Base-by-base conservation (phyloP, 1,140 invertebrate species). In the Scaptomyza pallida region DNA sequence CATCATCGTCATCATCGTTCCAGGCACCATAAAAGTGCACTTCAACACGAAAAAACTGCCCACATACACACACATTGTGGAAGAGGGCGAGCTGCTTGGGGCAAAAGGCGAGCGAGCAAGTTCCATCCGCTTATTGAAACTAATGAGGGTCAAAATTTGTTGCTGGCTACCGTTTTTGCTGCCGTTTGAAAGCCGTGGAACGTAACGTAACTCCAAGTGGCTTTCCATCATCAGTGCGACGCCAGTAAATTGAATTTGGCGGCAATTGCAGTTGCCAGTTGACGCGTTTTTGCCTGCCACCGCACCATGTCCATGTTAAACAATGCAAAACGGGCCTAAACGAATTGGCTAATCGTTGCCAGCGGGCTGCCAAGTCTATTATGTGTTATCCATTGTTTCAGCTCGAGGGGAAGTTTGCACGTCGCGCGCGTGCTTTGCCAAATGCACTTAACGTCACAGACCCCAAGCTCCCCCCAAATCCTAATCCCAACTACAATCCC, bases 281-380 rank as follows among this genome's bases (percentile, higher is more conserved):
- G 9, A 48, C 45, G 23, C 21, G 23, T 13, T 47, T 23, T 48
- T 9, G 6, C 21, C 23, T 21, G 8, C 35, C n/a, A 10, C 12
- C 12, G 33, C 33, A n/a, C 1, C 33, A 23, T n/a, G n/a, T n/a
- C 47, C 12, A 35, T 26, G 50, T 52, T 55, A 60, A 62, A 64
- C 63, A 72, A 77, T 75, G 59, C 75, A 72, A 68, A 62, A 78
- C 70, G 55, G 64, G 55, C 40, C 56, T n/a, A 79, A 75, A 71
- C 76, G 69, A 78, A 80, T 79, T 75, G 77, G 60, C 65, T 62
- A 74, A 80, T 80, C 78, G 80, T 41, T 51, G 59, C 30, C 40
- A 13, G 5, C 6, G 35, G 47, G 19, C 8, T 30, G 33, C 4
- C 60, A 13, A 59, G 43, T 43, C 44, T 37, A 65, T 48, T 59